phyloP scores from a whole-genome alignment of 2,888 invertebrate species.

The Phoronis australis region DNA sequence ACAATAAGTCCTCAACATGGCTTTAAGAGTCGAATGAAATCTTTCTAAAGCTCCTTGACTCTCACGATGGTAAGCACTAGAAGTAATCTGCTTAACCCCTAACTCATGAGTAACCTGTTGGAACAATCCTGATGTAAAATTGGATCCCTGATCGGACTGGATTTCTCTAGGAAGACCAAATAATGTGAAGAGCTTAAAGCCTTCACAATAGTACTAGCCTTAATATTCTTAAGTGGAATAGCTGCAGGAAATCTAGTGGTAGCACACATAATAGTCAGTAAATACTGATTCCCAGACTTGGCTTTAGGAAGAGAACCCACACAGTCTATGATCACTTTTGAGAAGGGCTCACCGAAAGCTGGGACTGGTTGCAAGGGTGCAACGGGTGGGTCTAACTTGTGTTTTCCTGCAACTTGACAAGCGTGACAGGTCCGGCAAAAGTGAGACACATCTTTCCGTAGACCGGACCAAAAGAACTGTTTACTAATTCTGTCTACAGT shows the following conservation, averaged over 20 bases:
- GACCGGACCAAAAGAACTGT: conserved; percentile 13
- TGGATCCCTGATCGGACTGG: conserved; percentile 16
- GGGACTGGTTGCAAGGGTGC: conserved; percentile 12
- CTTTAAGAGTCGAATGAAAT: conserved; percentile 15
- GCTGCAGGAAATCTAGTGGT: conserved; percentile 19
- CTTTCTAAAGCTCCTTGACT: conserved; percentile 13
- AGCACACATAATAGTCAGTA: conserved; percentile 16
- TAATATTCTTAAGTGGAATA: conserved; percentile 21
- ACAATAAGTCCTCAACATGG: conserved; percentile 12
- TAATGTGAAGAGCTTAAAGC: conserved; percentile 1
- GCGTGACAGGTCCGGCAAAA: conserved; percentile 9
- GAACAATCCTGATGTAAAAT: conserved; percentile 16
- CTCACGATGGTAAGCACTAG: conserved; percentile 14
- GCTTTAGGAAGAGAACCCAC: conserved; percentile 16
- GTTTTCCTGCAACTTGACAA: conserved; percentile 13
- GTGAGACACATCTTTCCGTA: conserved; percentile 6
- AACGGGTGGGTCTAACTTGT: conserved; percentile 8
- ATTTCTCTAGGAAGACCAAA: conserved; percentile 4
- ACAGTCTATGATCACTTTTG: conserved; percentile 13
- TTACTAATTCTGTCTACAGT: conserved; percentile 3
- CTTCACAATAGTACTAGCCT: conserved; percentile 4
- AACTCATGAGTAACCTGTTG: conserved; percentile 15
- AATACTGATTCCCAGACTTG: conserved; percentile 11
- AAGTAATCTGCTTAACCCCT: conserved; percentile 11
- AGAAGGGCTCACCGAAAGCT: conserved; percentile 12